These are phyloP conservation scores for Rosalia funebris DNA, from an alignment of 2,888 invertebrate species.

Conservation along the genomic window DNA sequence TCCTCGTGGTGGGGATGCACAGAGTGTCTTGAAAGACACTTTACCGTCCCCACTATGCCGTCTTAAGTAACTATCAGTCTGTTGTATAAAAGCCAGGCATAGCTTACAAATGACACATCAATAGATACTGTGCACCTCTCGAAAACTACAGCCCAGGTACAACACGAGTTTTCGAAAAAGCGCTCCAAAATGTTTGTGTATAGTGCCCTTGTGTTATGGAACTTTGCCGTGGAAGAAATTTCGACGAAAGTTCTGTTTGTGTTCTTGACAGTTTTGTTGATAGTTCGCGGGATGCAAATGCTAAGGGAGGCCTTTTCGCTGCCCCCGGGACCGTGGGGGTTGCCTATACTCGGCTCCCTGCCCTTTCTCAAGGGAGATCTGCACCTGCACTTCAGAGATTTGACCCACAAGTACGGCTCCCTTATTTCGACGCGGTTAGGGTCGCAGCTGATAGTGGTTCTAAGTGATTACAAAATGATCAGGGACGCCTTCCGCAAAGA, in stretches of 20 bases:
- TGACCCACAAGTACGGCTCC: constrained; percentile 82
- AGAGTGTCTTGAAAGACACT: constrained; percentile 29
- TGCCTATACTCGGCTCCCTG: constrained; percentile 85
- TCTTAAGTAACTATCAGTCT: constrained; percentile 53
- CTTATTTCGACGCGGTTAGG: constrained; percentile 86
- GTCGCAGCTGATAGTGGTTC: constrained; percentile 83
- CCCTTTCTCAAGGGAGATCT: constrained; percentile 81
- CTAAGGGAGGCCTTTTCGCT: constrained; percentile 65
- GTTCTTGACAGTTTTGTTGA: constrained; percentile 66
- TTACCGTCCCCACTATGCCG: constrained; percentile 43
- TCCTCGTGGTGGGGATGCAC: constrained; percentile 32
- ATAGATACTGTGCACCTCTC: constrained; percentile 51
- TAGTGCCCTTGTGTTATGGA: constrained; percentile 66
- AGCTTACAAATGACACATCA: constrained; percentile 51
- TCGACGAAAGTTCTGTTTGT: constrained; percentile 65
- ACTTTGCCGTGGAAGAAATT: constrained; percentile 58
- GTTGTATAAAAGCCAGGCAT: constrained; percentile 54
- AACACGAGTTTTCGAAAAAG: constrained; percentile 22
- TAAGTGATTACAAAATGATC: constrained; percentile 87
- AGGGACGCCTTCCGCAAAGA: constrained; percentile 86
- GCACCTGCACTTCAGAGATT: constrained; percentile 80
- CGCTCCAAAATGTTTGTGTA: constrained; percentile 64
- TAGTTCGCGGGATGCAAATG: constrained; percentile 59
- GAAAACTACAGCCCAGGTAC: constrained; percentile 31
- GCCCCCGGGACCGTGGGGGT: constrained; percentile 90